Percentiles rank a stretch among this genome's conserved stretches.
These are phyloP conservation scores for Tipula unca DNA, from an alignment of 2,888 invertebrate genomes.

Conservation along the genomic window DNA sequence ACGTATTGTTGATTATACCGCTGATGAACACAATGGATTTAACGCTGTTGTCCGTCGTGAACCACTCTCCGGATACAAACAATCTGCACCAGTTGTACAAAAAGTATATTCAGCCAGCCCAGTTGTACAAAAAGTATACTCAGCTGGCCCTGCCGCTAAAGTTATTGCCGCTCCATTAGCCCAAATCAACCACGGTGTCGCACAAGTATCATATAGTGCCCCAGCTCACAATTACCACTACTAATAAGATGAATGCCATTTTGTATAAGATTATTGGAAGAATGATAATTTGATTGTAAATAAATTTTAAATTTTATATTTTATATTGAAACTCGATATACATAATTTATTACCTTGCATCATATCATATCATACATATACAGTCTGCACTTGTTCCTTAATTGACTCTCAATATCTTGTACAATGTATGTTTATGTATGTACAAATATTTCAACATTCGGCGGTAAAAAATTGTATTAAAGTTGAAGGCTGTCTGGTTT, in stretches of 20 bases:
- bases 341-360: background rate
- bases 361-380: background rate
- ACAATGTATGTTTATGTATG: too few species aligned
- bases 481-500: background rate
- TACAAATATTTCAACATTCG: background rate
- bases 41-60: conserved; percentile 46
- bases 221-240: background rate
- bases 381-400: background rate
- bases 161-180: background rate
- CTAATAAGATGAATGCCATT: background rate
- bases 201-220: background rate
- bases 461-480: background rate
- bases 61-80: conserved; percentile 37
- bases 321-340: too few species aligned
- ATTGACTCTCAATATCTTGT: background rate
- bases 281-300: background rate
- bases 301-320: too few species aligned
- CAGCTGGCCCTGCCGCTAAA: conserved; percentile 24
- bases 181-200: background rate
- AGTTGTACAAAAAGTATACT: conserved; percentile 25
- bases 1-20: conserved; percentile 46
- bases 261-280: background rate
- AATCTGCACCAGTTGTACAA: conserved; percentile 23
- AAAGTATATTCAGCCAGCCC: background rate
- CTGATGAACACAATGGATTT: conserved; percentile 47